These are phyloP conservation scores for Odontocolon sp. DNA, from an alignment of 2,888 invertebrate genomes.

Conservation along the genomic window DNA sequence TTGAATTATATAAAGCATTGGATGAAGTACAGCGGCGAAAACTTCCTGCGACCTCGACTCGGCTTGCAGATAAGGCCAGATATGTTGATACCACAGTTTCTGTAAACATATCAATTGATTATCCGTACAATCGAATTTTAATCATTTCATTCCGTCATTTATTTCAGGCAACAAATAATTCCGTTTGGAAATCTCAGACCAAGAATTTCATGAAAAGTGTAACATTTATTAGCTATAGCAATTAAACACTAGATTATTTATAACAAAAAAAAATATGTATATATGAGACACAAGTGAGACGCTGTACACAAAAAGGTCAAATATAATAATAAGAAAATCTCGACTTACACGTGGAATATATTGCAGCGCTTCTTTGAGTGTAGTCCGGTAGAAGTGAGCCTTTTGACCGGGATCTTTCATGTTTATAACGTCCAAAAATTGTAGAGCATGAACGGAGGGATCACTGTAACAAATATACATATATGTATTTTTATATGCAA, in stretches of 20 bases:
- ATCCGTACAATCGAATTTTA: too few species aligned
- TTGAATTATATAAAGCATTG: slow-evolving; percentile 91
- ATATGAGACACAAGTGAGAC: too few species aligned
- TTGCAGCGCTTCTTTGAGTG: slow-evolving; percentile 92
- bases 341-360: slow-evolving; percentile 92
- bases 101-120: too few species aligned
- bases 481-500: too few species aligned
- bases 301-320: too few species aligned
- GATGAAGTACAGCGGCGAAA: slow-evolving; percentile 91
- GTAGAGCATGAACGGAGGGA: slow-evolving; percentile 94
- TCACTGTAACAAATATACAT: slow-evolving; percentile 84
- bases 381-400: slow-evolving; percentile 93
- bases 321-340: too few species aligned
- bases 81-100: slow-evolving; percentile 98
- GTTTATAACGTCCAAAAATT: slow-evolving; percentile 95
- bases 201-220: too few species aligned
- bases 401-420: slow-evolving; percentile 95
- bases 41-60: slow-evolving; percentile 94
- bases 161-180: slow-evolving; percentile 62
- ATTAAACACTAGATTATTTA: too few species aligned
- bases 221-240: too few species aligned
- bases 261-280: too few species aligned
- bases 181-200: too few species aligned
- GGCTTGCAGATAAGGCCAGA: slow-evolving; percentile 93
- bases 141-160: too few species aligned